Evolutionary conservation across 2,797 vertebrate genomes (phyloP).

Genomic region (Psittacula derbiana): DNA sequence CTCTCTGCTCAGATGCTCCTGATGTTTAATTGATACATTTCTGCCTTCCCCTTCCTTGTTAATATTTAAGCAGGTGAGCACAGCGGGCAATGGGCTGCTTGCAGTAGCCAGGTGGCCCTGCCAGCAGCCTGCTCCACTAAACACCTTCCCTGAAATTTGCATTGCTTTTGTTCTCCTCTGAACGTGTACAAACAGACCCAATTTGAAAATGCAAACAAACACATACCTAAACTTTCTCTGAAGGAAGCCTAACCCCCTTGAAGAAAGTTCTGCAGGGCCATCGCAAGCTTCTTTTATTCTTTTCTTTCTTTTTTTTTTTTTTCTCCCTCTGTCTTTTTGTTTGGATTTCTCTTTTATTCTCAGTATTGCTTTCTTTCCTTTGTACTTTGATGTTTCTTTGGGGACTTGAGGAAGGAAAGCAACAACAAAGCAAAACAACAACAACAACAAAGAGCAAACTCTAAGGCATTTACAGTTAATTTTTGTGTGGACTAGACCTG

Average conservation of each 20-base stretch:
- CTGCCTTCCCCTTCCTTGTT: not conserved
- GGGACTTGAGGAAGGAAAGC: conserved; percentile 38
- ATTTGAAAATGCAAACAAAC: conserved; percentile 48
- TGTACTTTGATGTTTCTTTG: conserved; percentile 64
- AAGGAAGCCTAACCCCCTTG: conserved; percentile 50
- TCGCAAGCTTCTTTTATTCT: not conserved
- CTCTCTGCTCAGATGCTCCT: not conserved
- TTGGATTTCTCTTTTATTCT: conserved; percentile 28
- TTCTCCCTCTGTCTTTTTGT: not conserved
- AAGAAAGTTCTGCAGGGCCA: conserved; percentile 37
- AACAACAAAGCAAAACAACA: conserved; percentile 24
- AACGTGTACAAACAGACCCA: not conserved
- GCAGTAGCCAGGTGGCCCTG: conserved; percentile 44
- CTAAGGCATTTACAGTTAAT: conserved; percentile 1
- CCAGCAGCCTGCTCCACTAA: not conserved
- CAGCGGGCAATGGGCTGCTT: not conserved
- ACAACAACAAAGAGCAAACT: conserved; percentile 6
- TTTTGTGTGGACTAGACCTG: not conserved
- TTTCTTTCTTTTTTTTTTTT: not conserved
- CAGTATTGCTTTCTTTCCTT: conserved; percentile 36
- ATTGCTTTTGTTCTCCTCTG: conserved; percentile 53
- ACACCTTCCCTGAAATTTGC: conserved; percentile 45
- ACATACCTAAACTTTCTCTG: conserved; percentile 49
- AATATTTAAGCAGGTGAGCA: conserved; percentile 49
- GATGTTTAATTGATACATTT: conserved; percentile 38